Evolutionary conservation across 2,888 invertebrate genomes (phyloP), one percentile per base, ranked within the genome.

Genomic region (Iphiclides podalirius): DNA sequence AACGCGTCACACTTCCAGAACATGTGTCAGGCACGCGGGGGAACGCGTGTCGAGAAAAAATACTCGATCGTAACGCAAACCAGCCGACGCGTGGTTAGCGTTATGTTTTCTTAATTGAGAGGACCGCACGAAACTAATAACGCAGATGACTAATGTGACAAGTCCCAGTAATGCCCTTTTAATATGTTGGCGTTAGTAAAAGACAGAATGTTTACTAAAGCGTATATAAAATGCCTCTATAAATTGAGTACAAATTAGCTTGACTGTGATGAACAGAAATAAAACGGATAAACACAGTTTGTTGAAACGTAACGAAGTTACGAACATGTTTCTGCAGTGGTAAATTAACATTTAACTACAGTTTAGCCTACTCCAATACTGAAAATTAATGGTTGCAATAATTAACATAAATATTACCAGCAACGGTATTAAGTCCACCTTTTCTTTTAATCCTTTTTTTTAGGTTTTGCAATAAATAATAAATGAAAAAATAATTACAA

Each of bases 1-100:
- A 74, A 70, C 34, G 20, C 71, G 70, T 70, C 68, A 70, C 59
- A 62, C 63, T 20, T 66, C 65, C 61, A 65, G 53, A 68, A 77
- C 77, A 75, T 68, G 67, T 79, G 78, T 74, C 53, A 58, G 64
- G 60, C 54, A 67, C 64, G 59, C 61, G 56, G 58, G 52, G 44
- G 60, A 62, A 60, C 57, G 58, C 62, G 62, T 57, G 63, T 57
- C 57, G 44, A 47, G 60, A 60, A 67, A 72, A 72, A 70, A 67
- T 4, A 20, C 20, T n/a, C 57, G 60, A 57, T 7, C 23, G 40
- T 39, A 20, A 45, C 31, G 40, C 38, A 45, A 50, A 45, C 44
- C 51, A 54, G 57, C 51, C 33, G 36, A 9, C n/a, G 28, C 20
- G 20, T 4, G 34, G 26, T 53, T 57, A 54, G 52, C 59, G 47